Base-by-base conservation (phyloP, 2,113 vertebrate genomes). In the Aleadryas rufinucha region DNA sequence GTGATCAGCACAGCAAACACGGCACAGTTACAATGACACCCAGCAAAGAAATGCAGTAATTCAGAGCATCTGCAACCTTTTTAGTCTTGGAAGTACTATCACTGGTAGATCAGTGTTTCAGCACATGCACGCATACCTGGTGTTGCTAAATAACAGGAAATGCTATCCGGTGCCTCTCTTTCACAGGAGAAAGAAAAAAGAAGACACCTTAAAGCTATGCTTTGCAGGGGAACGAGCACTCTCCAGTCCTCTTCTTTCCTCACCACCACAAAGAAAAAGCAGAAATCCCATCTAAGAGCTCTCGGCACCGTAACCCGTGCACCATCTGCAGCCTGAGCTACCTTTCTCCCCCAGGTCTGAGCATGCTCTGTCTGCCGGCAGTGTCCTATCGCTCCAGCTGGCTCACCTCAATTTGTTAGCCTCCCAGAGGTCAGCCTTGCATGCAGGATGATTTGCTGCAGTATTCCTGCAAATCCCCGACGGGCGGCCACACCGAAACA, bases 391-490 rank as follows among this genome's bases (percentile, higher is more conserved):
- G 61, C 96, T 97, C 95, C 94, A 90, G 96, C 95, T 87, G 94
- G 91, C 95, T 98, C 97, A 96, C 96, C 96, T 97, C 97, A 96
- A 97, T 97, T 96, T 97, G 96, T 94, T 83, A 95, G 97, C 94
- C 72, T 96, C 97, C 96, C 95, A 86, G 96, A 97, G 96, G 97
- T 97, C 97, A 96, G 90, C 85, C 89, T 82, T 92, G 88, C 91
- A 92, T 91, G 90, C 90, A 80, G 88, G 93, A 96, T 95, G 95
- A 94, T 96, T 96, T 97, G 90, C 97, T 97, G 97, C 97, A 96
- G 90, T 90, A 44, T 84, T 96, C 84, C 96, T 76, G 89, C 95
- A 95, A 95, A 96, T 92, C 91, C 95, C 94, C 76, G 82, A 66
- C 85, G 85, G 88, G 89, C 75, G 44, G 80, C 79, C 86, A 65